A percentile compares a stretch with the other conserved stretches of the same genome.
phyloP scores from a whole-genome alignment of 2,797 vertebrate species.

The Malurus leucopterus region DNA sequence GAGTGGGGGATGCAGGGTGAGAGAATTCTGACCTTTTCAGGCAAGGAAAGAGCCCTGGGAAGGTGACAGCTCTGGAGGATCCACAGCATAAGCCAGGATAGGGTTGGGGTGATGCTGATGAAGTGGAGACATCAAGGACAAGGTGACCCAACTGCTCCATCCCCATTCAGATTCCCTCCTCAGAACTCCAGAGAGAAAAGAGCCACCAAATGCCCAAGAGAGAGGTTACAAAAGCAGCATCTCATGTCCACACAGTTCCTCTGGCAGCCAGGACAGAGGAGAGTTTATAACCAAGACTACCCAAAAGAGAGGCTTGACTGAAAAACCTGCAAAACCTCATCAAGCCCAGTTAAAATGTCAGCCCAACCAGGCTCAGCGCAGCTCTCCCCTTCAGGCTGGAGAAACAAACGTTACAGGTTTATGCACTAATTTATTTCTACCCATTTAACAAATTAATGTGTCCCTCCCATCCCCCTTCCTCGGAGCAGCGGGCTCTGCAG shows the following conservation, averaged over 20 bases:
- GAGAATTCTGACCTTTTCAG: not conserved
- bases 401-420: not conserved
- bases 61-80: not conserved
- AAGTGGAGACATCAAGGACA: not conserved
- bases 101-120: not conserved
- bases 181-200: not conserved
- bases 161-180: not conserved
- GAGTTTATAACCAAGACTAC: not conserved
- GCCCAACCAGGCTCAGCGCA: not conserved
- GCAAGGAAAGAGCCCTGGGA: not conserved
- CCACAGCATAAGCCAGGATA: not conserved
- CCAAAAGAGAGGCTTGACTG: not conserved
- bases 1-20: not conserved
- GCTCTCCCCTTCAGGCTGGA: not conserved
- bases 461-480: not conserved
- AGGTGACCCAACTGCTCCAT: accelerated
- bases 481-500: not conserved
- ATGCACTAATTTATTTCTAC: not conserved
- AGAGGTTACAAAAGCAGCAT: not conserved
- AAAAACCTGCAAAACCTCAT: not conserved
- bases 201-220: not conserved
- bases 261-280: not conserved
- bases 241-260: not conserved
- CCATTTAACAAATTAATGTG: not conserved
- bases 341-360: not conserved